Percentiles rank a stretch among this genome's conserved stretches.
Conservation (phyloP, 2,797 vertebrate species). For the Anguilla obscura region DNA sequence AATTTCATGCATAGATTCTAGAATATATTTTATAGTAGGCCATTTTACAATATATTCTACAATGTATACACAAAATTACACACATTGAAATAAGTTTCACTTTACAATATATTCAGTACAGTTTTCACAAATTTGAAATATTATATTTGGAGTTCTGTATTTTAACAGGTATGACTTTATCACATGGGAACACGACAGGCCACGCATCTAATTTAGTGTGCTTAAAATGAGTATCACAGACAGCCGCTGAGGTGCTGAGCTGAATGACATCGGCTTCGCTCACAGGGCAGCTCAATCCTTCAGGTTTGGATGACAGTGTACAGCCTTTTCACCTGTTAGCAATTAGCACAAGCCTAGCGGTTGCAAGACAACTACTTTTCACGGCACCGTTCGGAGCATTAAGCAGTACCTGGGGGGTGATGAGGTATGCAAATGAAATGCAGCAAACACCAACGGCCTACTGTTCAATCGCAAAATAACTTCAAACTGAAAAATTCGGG, state of each 20-base stretch:
- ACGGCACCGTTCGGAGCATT: conserved; percentile 17
- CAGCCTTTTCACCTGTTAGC: conserved; percentile 39
- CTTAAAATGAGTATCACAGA: conserved; percentile 21
- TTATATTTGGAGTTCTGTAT: conserved; percentile 16
- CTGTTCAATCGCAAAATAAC: background rate
- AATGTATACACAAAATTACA: conserved; percentile 17
- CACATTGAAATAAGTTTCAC: background rate
- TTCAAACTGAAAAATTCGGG: background rate
- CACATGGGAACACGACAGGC: background rate
- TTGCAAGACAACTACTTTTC: conserved; percentile 23
- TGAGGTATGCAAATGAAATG: background rate
- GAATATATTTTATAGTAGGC: background rate
- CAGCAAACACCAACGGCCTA: background rate
- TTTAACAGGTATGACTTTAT: conserved; percentile 7
- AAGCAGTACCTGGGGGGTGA: conserved; percentile 23
- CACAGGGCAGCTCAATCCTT: conserved; percentile 5
- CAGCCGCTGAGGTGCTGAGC: background rate
- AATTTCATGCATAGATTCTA: conserved; percentile 8
- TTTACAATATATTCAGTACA: conserved; percentile 5
- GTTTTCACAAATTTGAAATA: background rate
- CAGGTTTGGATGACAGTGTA: conserved; percentile 45
- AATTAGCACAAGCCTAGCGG: conserved; percentile 27
- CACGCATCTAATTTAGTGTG: conserved; percentile 30
- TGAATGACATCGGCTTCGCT: background rate
- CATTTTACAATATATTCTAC: conserved; percentile 13